Evolutionary conservation across 2,113 vertebrate species (phyloP), one percentile per base, ranked within the genome.

Genomic region (Podarcis muralis): DNA sequence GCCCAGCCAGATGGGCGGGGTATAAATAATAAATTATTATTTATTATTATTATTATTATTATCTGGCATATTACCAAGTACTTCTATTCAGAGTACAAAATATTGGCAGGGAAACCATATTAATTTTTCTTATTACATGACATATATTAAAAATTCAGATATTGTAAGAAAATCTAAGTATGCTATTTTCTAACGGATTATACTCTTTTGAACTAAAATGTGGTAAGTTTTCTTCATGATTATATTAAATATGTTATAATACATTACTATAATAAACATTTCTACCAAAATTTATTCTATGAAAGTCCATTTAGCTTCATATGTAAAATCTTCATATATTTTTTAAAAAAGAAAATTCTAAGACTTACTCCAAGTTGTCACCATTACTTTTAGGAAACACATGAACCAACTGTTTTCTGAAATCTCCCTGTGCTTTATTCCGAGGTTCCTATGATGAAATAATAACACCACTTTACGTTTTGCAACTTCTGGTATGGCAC

Each of bases 321-420:
- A 71, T 71, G 30, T 40, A 43, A 84, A 43, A 27, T 27, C 25
- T 83, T 65, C 35, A 71, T 48, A 32, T 53, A 43, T 83, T 83
- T 68, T 79, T 57, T 2, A 11, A 48, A 35, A 35, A 75, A 74
- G 78, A 27, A 71, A 74, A 43, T 27, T 66, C 30, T 40, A 84
- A 84, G n/a, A 84, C 95, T 95, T 88, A 97, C 97, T 96, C 94
- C 94, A 94, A 94, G 86, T 11, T 86, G 84, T 93, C 94, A 89
- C 93, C 93, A 82, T 87, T 91, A 37, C 90, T 93, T 94, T 93
- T 94, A 93, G 83, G 6, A 57, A 88, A 93, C 82, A 95, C 95
- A 85, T 93, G 93, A 90, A 85, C 90, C 86, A 91, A 74, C 35
- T 90, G 94, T 86, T 95, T 96, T 91, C 94, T 96, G 43, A 93